Evolutionary conservation across 2,888 invertebrate genomes (phyloP).

Genomic region (Leptarthrus brevirostris): DNA sequence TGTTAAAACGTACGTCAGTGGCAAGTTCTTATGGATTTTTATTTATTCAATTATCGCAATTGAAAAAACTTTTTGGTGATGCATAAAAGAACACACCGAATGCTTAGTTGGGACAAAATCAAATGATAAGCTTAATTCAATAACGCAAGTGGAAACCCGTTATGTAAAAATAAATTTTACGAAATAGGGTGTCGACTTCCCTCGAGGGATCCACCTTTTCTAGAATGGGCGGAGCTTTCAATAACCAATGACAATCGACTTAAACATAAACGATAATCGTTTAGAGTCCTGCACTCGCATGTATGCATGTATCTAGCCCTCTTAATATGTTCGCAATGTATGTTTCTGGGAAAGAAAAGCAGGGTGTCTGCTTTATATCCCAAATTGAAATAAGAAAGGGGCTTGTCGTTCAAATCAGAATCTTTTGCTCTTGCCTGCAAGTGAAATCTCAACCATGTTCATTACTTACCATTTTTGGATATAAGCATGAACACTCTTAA

Average conservation of each 20-base stretch:
- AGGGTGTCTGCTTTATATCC: too few species aligned
- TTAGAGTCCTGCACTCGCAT: too few species aligned
- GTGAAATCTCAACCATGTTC: too few species aligned
- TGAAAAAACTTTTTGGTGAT: slow-evolving; percentile 50
- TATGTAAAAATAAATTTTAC: slow-evolving; percentile 52
- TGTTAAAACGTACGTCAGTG: slow-evolving; percentile 38
- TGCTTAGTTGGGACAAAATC: slow-evolving; percentile 56
- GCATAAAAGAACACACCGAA: slow-evolving; percentile 52
- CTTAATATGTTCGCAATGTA: too few species aligned
- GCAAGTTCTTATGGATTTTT: slow-evolving; percentile 52
- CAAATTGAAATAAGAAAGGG: too few species aligned
- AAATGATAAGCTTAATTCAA: slow-evolving; percentile 58
- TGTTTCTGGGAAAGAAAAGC: too few species aligned
- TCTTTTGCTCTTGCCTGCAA: too few species aligned
- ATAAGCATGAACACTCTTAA: too few species aligned
- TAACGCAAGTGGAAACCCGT: slow-evolving; percentile 56
- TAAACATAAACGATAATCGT: too few species aligned
- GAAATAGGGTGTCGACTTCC: slow-evolving; percentile 37
- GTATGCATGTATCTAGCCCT: too few species aligned
- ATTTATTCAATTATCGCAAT: slow-evolving; percentile 54
- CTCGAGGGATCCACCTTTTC: slow-evolving; percentile 15
- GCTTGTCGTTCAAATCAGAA: too few species aligned
- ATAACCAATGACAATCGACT: not conserved
- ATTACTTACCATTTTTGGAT: too few species aligned
- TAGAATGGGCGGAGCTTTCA: not conserved